Percentiles rank a stretch among this genome's conserved stretches.
phyloP scores from a whole-genome alignment of 2,113 vertebrate genomes.

The Prionailurus bengalensis region DNA sequence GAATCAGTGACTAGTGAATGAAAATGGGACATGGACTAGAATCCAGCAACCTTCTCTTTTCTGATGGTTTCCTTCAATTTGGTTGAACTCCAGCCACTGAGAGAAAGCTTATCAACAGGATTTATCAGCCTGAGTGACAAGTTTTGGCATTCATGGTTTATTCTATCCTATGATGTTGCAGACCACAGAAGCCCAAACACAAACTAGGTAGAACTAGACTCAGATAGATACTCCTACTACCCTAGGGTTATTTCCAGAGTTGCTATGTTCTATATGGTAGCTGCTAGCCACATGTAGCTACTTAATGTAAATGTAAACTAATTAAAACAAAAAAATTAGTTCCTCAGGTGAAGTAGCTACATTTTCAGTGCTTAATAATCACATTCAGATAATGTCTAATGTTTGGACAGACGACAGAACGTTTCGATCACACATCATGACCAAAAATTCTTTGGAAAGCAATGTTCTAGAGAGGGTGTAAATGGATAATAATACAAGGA shows the following conservation, averaged over 20 bases:
- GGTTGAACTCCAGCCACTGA: background rate
- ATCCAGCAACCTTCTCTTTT: background rate
- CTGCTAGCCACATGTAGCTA: background rate
- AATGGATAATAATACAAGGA: background rate
- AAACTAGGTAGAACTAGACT: background rate
- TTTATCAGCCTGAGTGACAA: background rate
- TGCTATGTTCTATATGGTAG: background rate
- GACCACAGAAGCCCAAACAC: background rate
- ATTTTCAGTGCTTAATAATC: background rate
- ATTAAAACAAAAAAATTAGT: background rate
- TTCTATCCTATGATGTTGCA: background rate
- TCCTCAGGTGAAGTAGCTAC: background rate
- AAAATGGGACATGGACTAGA: background rate
- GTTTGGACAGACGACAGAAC: background rate
- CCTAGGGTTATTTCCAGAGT: background rate
- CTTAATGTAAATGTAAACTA: background rate
- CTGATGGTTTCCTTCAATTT: background rate
- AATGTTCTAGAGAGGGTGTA: background rate
- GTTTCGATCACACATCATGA: background rate
- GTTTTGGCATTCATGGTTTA: background rate
- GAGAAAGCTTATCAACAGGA: background rate
- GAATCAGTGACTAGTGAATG: background rate
- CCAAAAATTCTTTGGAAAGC: background rate
- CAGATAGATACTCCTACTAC: background rate
- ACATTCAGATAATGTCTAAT: background rate